phyloP scores from a whole-genome alignment of 2,113 vertebrate species.

The Hyperoodon ampullatus region DNA sequence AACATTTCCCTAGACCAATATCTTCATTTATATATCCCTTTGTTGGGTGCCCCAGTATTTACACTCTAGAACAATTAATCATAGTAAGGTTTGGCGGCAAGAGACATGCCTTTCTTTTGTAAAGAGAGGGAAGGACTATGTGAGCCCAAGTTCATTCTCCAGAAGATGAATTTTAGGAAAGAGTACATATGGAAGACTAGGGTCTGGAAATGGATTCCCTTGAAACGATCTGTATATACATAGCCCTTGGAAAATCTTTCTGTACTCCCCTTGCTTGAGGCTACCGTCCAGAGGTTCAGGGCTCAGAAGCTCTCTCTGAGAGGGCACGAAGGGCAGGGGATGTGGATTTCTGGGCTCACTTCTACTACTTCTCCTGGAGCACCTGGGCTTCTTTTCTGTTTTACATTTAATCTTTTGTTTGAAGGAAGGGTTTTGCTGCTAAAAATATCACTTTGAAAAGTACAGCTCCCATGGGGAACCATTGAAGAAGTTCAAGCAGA shows the following conservation, averaged over 20 bases:
- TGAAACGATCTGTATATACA: neutral
- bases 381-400: neutral
- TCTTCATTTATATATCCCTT: neutral
- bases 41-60: neutral
- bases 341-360: neutral
- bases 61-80: neutral
- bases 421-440: conserved; percentile 42
- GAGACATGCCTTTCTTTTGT: neutral
- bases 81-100: neutral
- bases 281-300: neutral
- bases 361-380: neutral
- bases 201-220: neutral
- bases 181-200: neutral
- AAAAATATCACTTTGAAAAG: conserved; percentile 60
- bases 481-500: conserved; percentile 56
- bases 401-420: conserved; percentile 55
- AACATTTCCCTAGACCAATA: neutral
- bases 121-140: neutral
- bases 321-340: accelerated
- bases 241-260: neutral
- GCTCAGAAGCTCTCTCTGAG: neutral
- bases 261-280: neutral
- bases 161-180: neutral
- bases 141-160: neutral
- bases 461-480: conserved; percentile 39